Conservation (phyloP, 2,797 vertebrate species). For the Acanthopagrus latus region DNA sequence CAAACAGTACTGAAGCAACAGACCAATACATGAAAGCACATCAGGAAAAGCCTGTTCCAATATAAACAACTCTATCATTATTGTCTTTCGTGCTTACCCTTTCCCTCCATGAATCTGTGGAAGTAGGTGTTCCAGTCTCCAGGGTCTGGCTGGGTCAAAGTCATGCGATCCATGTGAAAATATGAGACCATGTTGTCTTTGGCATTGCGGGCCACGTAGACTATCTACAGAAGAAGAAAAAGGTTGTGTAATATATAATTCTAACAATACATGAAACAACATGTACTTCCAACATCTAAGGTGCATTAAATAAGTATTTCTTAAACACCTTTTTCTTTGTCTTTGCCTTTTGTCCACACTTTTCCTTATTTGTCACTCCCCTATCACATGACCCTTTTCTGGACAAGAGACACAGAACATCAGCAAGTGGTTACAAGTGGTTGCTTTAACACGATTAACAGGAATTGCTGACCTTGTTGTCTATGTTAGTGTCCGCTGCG, state of each 20-base stretch:
- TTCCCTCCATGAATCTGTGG: conserved; percentile 73
- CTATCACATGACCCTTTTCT: no score
- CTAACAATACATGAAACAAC: not conserved
- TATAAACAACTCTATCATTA: not conserved
- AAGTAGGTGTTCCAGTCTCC: conserved; percentile 83
- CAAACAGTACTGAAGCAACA: not conserved
- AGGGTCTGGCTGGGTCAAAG: conserved; percentile 82
- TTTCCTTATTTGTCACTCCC: no score
- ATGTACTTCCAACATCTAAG: not conserved
- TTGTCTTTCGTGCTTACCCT: conserved; percentile 4
- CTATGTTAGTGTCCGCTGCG: no score
- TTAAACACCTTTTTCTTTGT: no score
- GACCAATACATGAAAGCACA: not conserved
- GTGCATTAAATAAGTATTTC: no score
- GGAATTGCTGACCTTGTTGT: no score
- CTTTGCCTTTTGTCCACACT: no score
- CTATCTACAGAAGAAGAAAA: not conserved
- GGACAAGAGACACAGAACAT: no score
- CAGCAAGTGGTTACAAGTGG: no score
- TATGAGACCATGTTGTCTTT: conserved; percentile 90
- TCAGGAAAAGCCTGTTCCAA: not conserved
- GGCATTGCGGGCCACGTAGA: conserved; percentile 52
- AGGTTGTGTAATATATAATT: not conserved
- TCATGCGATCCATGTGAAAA: conserved; percentile 91
- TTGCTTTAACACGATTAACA: no score